phyloP scores from a whole-genome alignment of 2,797 vertebrate species.

The Psittacula derbiana region DNA sequence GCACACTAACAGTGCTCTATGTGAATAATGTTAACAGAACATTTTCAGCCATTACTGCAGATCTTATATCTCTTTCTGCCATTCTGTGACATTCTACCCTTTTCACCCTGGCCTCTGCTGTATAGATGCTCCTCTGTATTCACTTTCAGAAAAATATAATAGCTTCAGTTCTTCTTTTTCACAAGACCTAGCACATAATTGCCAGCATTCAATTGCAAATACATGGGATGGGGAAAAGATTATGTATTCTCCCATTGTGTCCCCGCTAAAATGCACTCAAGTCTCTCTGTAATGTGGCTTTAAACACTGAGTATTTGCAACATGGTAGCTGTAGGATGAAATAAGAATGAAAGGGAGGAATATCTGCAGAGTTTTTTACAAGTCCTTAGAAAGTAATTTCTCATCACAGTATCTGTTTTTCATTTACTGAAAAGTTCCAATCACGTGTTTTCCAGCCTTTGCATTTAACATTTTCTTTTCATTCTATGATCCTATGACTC shows the following conservation, averaged over 20 bases:
- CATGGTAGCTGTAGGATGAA: not conserved
- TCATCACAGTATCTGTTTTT: slow-evolving; percentile 71
- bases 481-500: not conserved
- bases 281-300: not conserved
- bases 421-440: slow-evolving; percentile 75
- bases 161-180: not conserved
- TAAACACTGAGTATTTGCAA: not conserved
- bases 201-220: not conserved
- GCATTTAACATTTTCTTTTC: slow-evolving; percentile 58
- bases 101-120: not conserved
- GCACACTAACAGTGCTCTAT: not conserved
- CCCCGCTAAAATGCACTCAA: not conserved
- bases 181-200: not conserved
- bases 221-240: not conserved
- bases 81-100: not conserved
- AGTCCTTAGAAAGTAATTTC: slow-evolving; percentile 81
- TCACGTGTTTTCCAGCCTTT: slow-evolving; percentile 65
- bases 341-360: not conserved
- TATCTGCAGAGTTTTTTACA: slow-evolving; percentile 9
- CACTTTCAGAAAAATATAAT: not conserved
- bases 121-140: not conserved
- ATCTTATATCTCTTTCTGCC: not conserved
- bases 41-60: not conserved
- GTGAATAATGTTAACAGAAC: not conserved
- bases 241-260: not conserved